These are phyloP conservation scores for Euphydryas editha DNA, from an alignment of 2,888 invertebrate species.

Conservation along the genomic window DNA sequence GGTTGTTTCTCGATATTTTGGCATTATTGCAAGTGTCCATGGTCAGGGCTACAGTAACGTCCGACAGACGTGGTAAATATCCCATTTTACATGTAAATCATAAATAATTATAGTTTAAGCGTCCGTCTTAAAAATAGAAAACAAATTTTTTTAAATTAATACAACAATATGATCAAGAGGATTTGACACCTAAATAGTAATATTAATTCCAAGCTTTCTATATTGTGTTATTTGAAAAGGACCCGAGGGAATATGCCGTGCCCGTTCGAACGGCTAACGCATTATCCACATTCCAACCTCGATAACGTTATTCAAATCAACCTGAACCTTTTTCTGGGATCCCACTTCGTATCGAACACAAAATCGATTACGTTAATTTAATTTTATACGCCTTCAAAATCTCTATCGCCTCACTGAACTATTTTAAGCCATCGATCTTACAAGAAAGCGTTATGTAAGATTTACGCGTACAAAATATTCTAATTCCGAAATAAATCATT, in stretches of 20 bases:
- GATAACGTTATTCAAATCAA: conserved; percentile 62
- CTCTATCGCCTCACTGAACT: background rate
- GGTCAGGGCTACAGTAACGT: no score
- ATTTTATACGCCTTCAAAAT: background rate
- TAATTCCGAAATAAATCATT: background rate
- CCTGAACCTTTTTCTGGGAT: conserved; percentile 30
- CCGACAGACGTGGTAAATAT: no score
- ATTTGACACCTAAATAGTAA: conserved; percentile 10
- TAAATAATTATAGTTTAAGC: no score
- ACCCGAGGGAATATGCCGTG: conserved; percentile 54
- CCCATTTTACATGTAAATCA: no score
- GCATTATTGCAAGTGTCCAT: no score
- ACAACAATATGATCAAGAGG: background rate
- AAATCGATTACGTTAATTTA: conserved; percentile 8
- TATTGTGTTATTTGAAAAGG: conserved; percentile 40
- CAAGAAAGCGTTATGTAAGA: background rate
- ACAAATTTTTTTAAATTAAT: background rate
- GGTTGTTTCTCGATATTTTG: no score
- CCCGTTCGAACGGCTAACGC: conserved; percentile 49
- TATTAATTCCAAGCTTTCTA: conserved; percentile 19
- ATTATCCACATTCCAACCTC: conserved; percentile 56
- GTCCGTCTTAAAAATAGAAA: background rate
- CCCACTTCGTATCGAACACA: conserved; percentile 4
- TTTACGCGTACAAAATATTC: background rate
- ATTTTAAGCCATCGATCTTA: background rate